These are phyloP conservation scores for Lithophane semibrunnea DNA, from an alignment of 2,888 invertebrate species.

Conservation along the genomic window DNA sequence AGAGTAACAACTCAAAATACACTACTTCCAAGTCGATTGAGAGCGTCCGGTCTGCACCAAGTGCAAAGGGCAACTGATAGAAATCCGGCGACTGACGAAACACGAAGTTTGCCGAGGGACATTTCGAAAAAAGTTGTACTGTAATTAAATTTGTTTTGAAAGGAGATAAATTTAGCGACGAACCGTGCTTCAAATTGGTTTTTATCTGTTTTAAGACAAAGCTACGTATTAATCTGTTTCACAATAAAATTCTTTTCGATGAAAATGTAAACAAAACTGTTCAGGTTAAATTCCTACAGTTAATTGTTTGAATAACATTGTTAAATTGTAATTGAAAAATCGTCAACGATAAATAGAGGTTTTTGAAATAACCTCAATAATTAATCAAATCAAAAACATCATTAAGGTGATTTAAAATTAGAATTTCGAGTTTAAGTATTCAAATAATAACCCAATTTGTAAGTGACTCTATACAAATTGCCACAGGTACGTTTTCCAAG, in stretches of 20 bases:
- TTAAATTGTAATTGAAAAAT: not conserved
- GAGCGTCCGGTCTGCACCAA: too few species aligned
- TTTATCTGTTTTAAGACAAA: not conserved
- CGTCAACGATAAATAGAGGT: not conserved
- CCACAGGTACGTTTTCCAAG: not conserved
- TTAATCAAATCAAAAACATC: not conserved
- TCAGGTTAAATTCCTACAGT: not conserved
- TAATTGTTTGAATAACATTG: not conserved
- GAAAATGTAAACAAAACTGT: not conserved
- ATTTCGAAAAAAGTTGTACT: too few species aligned
- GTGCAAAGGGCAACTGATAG: too few species aligned
- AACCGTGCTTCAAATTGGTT: not conserved
- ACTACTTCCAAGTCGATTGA: too few species aligned
- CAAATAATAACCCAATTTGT: not conserved
- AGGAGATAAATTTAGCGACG: not conserved
- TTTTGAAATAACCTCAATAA: not conserved
- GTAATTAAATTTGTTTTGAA: conserved; percentile 40
- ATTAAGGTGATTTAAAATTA: not conserved
- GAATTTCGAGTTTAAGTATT: not conserved
- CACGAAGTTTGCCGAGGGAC: too few species aligned
- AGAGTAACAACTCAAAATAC: too few species aligned
- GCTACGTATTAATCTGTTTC: not conserved
- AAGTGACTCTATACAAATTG: not conserved
- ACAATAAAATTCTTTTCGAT: not conserved
- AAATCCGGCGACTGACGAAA: too few species aligned